These are phyloP conservation scores for Drosophila biarmipes DNA, from an alignment of 1,140 invertebrate species.

Conservation along the genomic window DNA sequence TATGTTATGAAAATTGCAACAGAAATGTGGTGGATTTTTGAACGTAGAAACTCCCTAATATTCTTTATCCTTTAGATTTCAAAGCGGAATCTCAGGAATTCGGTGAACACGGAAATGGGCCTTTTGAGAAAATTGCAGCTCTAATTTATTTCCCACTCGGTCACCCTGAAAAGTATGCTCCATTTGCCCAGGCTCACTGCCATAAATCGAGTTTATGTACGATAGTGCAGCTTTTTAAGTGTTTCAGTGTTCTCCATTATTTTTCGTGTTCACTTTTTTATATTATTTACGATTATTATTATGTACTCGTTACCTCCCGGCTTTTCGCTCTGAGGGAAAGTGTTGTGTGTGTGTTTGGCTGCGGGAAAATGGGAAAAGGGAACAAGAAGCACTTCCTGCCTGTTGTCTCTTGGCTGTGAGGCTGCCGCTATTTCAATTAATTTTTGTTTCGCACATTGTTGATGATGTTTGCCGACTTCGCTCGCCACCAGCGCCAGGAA, in stretches of 20 bases:
- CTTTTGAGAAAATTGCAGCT: background rate
- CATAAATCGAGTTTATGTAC: constrained; percentile 17
- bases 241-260: constrained; percentile 11
- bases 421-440: constrained; percentile 70
- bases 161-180: constrained; percentile 3
- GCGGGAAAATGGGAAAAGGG: constrained; percentile 5
- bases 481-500: constrained; percentile 31
- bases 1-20: no score
- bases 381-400: background rate
- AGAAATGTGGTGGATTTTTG: no score
- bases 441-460: constrained; percentile 63
- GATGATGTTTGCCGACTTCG: constrained; percentile 44
- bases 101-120: background rate
- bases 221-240: constrained; percentile 13
- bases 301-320: constrained; percentile 28
- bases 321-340: background rate
- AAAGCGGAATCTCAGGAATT: background rate
- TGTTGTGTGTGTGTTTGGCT: background rate
- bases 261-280: constrained; percentile 14
- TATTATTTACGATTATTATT: constrained; percentile 55
- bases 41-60: background rate
- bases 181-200: background rate
- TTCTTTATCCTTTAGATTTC: background rate
- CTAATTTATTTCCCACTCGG: background rate
- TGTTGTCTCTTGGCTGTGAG: constrained; percentile 35